phyloP scores from a whole-genome alignment of 2,113 vertebrate genomes.

The Phodopus roborovskii region DNA sequence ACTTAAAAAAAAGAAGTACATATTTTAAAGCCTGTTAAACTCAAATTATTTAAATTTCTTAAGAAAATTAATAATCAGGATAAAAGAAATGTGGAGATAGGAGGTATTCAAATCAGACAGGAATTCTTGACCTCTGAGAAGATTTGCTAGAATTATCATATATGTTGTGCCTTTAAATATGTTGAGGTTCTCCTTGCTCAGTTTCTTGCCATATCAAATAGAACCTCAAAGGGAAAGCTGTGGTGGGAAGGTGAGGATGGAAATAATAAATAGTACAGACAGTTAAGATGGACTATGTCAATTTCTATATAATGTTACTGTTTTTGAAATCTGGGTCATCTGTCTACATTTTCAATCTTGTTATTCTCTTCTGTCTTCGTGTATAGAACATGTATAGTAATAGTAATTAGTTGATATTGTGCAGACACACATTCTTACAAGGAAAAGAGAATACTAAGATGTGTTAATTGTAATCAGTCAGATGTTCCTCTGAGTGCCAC shows the following conservation, averaged over 20 bases:
- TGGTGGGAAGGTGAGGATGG: neutral
- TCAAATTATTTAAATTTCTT: neutral
- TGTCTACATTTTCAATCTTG: neutral
- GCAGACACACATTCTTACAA: neutral
- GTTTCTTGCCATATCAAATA: neutral
- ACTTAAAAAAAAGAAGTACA: too few species aligned
- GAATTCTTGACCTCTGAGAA: neutral
- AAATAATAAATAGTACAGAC: neutral
- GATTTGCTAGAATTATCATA: neutral
- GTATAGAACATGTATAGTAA: neutral
- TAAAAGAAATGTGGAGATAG: neutral
- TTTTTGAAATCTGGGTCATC: neutral
- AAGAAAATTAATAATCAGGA: neutral
- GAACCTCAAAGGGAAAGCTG: neutral
- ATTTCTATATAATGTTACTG: neutral
- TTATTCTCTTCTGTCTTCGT: neutral
- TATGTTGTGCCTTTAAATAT: neutral
- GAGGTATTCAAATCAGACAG: neutral
- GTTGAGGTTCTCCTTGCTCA: accelerated
- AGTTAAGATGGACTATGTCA: neutral
- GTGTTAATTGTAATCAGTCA: neutral
- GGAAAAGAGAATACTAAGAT: too few species aligned
- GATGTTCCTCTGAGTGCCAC: neutral
- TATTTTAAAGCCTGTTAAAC: neutral
- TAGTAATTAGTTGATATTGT: neutral